phyloP scores from a whole-genome alignment of 2,797 vertebrate genomes.

The Phrynocephalus vlangalii region DNA sequence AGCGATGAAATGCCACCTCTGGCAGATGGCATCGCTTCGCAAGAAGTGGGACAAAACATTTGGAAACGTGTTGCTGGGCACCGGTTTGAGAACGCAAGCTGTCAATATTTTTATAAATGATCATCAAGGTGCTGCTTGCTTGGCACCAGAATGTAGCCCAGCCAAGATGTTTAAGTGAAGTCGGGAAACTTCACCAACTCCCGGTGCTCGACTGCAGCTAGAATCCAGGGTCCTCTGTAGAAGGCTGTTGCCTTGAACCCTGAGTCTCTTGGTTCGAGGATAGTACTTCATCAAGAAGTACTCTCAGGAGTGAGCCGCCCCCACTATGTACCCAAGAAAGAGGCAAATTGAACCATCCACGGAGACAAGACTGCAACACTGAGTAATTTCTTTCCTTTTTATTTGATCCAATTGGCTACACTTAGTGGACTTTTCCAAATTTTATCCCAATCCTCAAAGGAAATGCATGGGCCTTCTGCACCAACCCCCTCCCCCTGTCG shows the following conservation, averaged over 20 bases:
- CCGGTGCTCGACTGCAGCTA: not conserved
- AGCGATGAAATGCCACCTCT: slow-evolving; percentile 90
- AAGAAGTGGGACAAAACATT: slow-evolving; percentile 89
- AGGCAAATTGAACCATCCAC: too few relatives aligned
- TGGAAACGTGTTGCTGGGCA: slow-evolving; percentile 84
- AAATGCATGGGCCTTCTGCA: too few relatives aligned
- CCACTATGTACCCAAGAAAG: too few relatives aligned
- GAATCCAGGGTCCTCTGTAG: not conserved
- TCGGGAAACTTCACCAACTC: slow-evolving; percentile 36
- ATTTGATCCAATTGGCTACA: too few relatives aligned
- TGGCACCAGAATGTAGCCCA: slow-evolving; percentile 62
- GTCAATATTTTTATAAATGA: slow-evolving; percentile 83
- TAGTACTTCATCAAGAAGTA: not conserved
- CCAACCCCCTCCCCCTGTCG: too few relatives aligned
- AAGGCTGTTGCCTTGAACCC: not conserved
- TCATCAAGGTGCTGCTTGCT: slow-evolving; percentile 77
- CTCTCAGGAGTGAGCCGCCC: too few relatives aligned
- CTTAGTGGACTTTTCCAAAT: too few relatives aligned
- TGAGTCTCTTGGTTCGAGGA: not conserved
- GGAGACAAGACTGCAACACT: too few relatives aligned
- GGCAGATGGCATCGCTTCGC: slow-evolving; percentile 88
- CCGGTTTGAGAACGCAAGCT: slow-evolving; percentile 85
- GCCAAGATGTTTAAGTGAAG: slow-evolving; percentile 58
- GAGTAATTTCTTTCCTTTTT: too few relatives aligned
- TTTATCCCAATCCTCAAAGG: too few relatives aligned